Conservation (phyloP, 2,797 vertebrate species). For the Mustela erminea region DNA sequence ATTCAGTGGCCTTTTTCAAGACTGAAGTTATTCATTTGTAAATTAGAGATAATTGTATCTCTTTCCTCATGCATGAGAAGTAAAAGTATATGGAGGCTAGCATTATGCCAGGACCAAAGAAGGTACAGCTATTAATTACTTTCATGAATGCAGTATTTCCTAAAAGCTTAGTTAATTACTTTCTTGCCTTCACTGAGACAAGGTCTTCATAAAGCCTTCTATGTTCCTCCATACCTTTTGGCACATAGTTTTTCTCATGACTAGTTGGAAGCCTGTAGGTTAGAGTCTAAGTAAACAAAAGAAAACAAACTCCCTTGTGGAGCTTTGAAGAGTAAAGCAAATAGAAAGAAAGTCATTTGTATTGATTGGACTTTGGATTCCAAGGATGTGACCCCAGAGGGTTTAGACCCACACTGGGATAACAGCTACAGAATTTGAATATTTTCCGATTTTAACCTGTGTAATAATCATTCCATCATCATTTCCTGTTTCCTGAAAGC, state of each 20-base stretch:
- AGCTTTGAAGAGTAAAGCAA: neutral
- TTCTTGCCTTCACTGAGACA: conserved; percentile 38
- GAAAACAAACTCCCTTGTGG: neutral
- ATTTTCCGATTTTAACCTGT: neutral
- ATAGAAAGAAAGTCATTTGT: neutral
- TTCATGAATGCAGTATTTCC: conserved; percentile 52
- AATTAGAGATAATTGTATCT: conserved; percentile 54
- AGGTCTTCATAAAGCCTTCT: neutral
- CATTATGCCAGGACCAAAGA: neutral
- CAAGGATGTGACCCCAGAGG: neutral
- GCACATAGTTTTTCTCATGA: neutral
- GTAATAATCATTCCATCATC: conserved; percentile 17
- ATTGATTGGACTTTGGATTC: neutral
- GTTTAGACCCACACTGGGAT: neutral
- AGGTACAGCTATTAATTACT: conserved; percentile 30
- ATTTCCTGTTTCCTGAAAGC: neutral
- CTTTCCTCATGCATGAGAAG: conserved; percentile 13
- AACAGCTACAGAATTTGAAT: conserved; percentile 21
- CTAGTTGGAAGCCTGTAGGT: neutral
- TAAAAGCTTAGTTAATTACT: conserved; percentile 50
- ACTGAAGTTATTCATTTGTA: conserved; percentile 9
- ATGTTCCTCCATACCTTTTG: neutral
- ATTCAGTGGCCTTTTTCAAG: neutral
- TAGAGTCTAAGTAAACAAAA: neutral
- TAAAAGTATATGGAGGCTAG: neutral